Evolutionary conservation across 1,140 invertebrate genomes (phyloP).

Genomic region (Telenomus remus): DNA sequence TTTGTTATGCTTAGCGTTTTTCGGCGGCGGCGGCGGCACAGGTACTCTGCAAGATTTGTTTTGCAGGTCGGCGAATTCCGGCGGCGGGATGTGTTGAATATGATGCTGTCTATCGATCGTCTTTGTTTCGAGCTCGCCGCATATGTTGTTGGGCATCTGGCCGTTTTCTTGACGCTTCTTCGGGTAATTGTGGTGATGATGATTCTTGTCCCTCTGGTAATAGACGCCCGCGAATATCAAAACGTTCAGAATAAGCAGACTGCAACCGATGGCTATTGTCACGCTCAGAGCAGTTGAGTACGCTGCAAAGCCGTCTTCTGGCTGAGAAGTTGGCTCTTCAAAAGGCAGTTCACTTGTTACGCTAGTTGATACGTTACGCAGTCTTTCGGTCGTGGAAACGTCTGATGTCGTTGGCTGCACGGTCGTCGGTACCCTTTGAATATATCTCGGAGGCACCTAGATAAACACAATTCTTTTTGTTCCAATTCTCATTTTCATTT

Average conservation of each 20-base stretch:
- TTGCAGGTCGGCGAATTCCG: constrained; percentile 85
- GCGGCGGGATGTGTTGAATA: constrained; percentile 85
- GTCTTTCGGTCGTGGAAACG: constrained; percentile 60
- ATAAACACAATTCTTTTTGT: constrained; percentile 2
- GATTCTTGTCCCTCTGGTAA: constrained; percentile 89
- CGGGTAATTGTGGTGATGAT: constrained; percentile 75
- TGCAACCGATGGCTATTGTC: constrained; percentile 92
- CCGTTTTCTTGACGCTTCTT: constrained; percentile 88
- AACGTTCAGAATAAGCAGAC: constrained; percentile 88
- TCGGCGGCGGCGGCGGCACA: constrained; percentile 84
- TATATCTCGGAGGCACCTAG: constrained; percentile 71
- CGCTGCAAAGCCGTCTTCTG: constrained; percentile 88
- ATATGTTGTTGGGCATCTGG: constrained; percentile 89
- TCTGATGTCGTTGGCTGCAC: constrained; percentile 63
- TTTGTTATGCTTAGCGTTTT: constrained; percentile 80
- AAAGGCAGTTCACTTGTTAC: constrained; percentile 67
- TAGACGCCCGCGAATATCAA: constrained; percentile 91
- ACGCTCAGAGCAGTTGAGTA: constrained; percentile 90
- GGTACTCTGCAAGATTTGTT: constrained; percentile 81
- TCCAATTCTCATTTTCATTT: background rate
- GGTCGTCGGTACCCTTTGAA: constrained; percentile 70
- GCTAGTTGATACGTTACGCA: constrained; percentile 62
- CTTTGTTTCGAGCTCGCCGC: constrained; percentile 79
- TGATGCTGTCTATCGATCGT: constrained; percentile 80
- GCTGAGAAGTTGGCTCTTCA: constrained; percentile 76